Conservation (phyloP, 2,113 vertebrate species). For the Camelus bactrianus region DNA sequence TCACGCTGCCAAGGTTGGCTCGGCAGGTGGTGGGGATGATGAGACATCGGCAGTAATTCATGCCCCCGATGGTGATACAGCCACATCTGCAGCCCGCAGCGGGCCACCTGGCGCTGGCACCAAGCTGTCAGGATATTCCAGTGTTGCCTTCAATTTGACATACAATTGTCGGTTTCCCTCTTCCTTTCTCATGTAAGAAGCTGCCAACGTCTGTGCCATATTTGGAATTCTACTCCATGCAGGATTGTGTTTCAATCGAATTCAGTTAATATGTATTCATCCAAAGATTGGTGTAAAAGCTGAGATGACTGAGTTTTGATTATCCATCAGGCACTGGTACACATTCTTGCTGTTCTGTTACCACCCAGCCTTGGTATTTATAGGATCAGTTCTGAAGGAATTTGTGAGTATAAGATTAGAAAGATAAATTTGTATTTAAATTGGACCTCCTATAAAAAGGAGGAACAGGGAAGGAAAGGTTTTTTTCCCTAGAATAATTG, state of each 20-base stretch:
- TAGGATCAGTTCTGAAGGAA: not conserved
- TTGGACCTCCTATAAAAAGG: not conserved
- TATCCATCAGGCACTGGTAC: not conserved
- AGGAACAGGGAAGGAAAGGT: not conserved
- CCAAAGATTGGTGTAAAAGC: not conserved
- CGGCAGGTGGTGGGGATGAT: slow-evolving; percentile 27
- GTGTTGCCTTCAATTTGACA: not conserved
- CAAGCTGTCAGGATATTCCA: not conserved
- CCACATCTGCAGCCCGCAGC: slow-evolving; percentile 39
- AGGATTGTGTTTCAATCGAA: not conserved
- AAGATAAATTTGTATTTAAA: not conserved
- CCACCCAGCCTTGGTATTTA: not conserved
- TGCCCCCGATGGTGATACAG: not conserved
- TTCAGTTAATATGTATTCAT: not conserved
- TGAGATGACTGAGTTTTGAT: not conserved
- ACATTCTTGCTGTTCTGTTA: not conserved
- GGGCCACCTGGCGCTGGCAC: not conserved
- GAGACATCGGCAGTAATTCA: slow-evolving; percentile 31
- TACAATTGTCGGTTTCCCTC: not conserved
- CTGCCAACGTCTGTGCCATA: not conserved
- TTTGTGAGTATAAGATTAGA: not conserved
- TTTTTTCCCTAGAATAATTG: not conserved
- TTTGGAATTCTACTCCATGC: not conserved
- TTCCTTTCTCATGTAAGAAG: not conserved
- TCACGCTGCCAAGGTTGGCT: not conserved